Evolutionary conservation across 2,797 vertebrate species (phyloP), one percentile per base, ranked within the genome.

Genomic region (Anniella stebbinsi): DNA sequence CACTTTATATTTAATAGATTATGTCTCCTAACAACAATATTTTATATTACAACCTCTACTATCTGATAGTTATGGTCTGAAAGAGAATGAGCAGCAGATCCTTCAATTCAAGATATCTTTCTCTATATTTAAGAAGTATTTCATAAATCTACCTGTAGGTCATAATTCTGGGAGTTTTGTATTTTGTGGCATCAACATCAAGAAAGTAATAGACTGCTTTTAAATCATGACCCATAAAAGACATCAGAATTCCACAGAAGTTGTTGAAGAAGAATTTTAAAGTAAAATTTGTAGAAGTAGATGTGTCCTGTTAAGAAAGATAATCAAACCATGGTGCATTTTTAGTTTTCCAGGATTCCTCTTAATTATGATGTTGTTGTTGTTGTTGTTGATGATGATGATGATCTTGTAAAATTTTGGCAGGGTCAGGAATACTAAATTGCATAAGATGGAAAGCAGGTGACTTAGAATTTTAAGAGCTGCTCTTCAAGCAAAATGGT

Each of bases 371-470:
- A 70, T 67, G 25, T 41, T 80, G 45, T 45, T 45, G 45, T 45
- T 45, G n/a, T n/a, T n/a, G n/a, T n/a, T n/a, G n/a, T n/a, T n/a
- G 92, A 94, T 60, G 33, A 87, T 23, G 15, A 60, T 63, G 93
- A 94, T 63, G 33, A 87, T 23, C 70, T 38, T 80, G 88, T 87
- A 89, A 95, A 95, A 92, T 81, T 73, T 78, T 95, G 94, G 94
- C 94, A 95, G 94, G 94, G 85, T 93, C 88, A 94, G 93, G 94
- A 95, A 94, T 89, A 95, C 94, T 94, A 93, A 80, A 94, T 96
- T 91, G 92, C 80, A 84, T 92, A 95, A 95, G 93, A 96, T 94
- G 87, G 95, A 89, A 96, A 97, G 94, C 95, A 97, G 95, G 96
- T 96, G 94, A 95, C 92, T 94, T 88, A 93, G 81, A 94, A 87